Conservation (phyloP, 2,888 invertebrate genomes). For the Callyntrura guangdongensis region DNA sequence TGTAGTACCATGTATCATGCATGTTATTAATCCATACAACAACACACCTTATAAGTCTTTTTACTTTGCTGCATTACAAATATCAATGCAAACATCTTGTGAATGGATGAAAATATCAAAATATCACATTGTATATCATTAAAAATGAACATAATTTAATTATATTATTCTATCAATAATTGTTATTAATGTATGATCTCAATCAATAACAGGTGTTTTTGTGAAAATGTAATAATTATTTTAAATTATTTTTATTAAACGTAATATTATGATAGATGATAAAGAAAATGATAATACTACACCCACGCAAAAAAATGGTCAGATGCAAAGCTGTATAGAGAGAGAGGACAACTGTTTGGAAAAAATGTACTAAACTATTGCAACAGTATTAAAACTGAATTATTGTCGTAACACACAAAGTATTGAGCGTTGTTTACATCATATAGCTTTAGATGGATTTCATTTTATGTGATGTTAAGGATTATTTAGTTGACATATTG, state of each 20-base stretch:
- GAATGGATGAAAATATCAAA: conserved; percentile 53
- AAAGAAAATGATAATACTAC: background rate
- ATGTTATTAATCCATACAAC: background rate
- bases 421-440: background rate
- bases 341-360: background rate
- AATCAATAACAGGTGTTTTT: conserved; percentile 3
- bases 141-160: background rate
- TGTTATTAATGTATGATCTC: background rate
- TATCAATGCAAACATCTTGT: conserved; percentile 32
- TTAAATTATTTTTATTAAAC: conserved; percentile 39
- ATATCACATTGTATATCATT: conserved; percentile 10
- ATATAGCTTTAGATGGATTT: background rate
- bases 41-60: too few species aligned
- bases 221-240: conserved; percentile 30
- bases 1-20: too few species aligned
- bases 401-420: background rate
- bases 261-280: conserved; percentile 14
- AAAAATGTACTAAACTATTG: conserved; percentile 18
- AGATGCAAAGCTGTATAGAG: background rate
- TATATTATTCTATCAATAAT: too few species aligned
- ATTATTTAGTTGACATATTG: conserved; percentile 10
- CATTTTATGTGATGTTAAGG: conserved; percentile 5
- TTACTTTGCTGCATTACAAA: background rate
- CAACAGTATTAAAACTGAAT: conserved; percentile 13
- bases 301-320: background rate